phyloP scores from a whole-genome alignment of 2,113 vertebrate species.

The Ailuropoda melanoleuca region DNA sequence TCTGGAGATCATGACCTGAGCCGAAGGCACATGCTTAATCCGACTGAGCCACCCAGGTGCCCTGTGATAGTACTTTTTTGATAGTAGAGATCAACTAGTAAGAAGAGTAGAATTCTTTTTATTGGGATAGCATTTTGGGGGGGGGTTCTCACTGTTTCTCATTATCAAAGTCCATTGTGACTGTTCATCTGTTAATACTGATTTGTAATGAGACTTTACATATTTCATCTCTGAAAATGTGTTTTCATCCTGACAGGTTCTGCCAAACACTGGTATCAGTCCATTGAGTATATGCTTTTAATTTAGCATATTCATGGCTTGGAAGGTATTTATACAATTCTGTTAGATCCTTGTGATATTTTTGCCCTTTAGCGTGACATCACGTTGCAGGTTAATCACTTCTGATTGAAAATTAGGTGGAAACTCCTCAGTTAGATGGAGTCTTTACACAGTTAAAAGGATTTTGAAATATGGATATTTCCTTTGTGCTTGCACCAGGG shows the following conservation, averaged over 20 bases:
- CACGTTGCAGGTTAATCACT: neutral
- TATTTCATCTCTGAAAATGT: constrained; percentile 32
- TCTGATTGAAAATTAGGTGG: constrained; percentile 10
- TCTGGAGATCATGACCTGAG: too few species aligned
- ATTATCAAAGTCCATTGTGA: neutral
- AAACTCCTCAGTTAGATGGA: neutral
- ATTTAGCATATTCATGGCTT: neutral
- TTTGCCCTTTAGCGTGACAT: neutral
- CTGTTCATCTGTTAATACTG: neutral
- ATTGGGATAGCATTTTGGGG: neutral
- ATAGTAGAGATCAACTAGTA: neutral
- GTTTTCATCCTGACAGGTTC: neutral
- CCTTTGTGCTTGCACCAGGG: neutral
- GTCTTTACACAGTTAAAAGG: neutral
- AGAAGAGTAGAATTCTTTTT: constrained; percentile 16
- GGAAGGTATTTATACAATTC: neutral
- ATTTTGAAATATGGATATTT: neutral
- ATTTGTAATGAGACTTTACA: constrained; percentile 15
- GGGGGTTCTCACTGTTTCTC: neutral
- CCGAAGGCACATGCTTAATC: too few species aligned
- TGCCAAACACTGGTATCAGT: neutral
- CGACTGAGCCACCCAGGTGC: too few species aligned
- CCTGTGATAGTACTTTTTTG: neutral
- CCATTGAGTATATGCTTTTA: neutral
- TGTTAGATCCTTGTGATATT: neutral